Conservation (phyloP, 2,113 vertebrate species). For the Hippoglossus stenolepis region DNA sequence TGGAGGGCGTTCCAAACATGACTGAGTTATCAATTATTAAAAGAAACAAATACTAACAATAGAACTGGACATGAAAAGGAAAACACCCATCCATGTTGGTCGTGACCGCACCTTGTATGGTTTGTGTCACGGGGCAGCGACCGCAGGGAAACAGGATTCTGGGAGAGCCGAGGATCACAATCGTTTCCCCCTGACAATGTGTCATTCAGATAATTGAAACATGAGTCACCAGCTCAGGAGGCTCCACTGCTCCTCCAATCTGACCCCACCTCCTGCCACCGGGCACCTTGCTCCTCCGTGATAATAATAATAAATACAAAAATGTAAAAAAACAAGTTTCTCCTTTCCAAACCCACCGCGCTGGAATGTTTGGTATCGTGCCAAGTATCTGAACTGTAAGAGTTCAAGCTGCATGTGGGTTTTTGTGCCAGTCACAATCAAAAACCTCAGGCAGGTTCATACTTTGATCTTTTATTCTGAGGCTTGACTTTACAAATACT, state of each 20-base stretch:
- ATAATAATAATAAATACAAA: too few relatives aligned
- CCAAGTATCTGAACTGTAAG: constrained; percentile 2
- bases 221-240: constrained; percentile 47
- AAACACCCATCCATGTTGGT: constrained; percentile 67
- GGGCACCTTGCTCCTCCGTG: background rate
- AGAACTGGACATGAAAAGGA: constrained; percentile 48
- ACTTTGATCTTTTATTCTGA: constrained; percentile 7
- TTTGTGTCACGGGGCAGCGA: constrained; percentile 40
- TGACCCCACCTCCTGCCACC: constrained; percentile 5
- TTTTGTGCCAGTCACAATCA: constrained; percentile 5
- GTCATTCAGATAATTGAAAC: constrained; percentile 59
- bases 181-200: constrained; percentile 48
- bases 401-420: constrained; percentile 3
- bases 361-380: constrained; percentile 11
- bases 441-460: constrained; percentile 1
- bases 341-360: background rate
- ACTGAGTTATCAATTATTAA: constrained; percentile 66
- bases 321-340: background rate
- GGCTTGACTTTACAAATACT: too few relatives aligned
- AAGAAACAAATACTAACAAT: constrained; percentile 70
- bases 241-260: constrained; percentile 6
- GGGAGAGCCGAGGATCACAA: constrained; percentile 43
- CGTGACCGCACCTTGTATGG: constrained; percentile 52
- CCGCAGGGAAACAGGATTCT: constrained; percentile 54
- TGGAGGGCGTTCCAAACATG: constrained; percentile 46